Conservation (phyloP, 2,888 invertebrate genomes). For the Neuroscelio doddi region DNA sequence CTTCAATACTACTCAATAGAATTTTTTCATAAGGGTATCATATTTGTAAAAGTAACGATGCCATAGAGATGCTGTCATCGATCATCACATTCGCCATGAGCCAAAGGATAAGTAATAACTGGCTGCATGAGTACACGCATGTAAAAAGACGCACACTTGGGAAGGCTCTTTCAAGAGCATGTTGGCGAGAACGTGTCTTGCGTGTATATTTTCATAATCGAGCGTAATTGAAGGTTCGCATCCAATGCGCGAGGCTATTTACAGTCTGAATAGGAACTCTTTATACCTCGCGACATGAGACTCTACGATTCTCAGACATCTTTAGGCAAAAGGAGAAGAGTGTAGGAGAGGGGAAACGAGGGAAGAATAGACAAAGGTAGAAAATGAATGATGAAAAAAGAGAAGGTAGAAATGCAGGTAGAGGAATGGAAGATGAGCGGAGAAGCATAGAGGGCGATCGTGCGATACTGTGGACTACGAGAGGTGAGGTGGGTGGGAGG, state of each 20-base stretch:
- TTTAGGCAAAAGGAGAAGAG: constrained; percentile 24
- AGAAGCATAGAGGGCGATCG: background rate
- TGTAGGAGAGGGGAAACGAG: background rate
- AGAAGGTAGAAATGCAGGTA: constrained; percentile 6
- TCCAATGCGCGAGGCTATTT: constrained; percentile 54
- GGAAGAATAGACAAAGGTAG: background rate
- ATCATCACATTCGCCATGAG: too few relatives aligned
- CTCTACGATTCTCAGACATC: constrained; percentile 30
- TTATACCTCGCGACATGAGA: constrained; percentile 51
- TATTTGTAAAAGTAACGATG: background rate
- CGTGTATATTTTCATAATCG: constrained; percentile 52
- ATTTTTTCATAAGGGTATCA: too few relatives aligned
- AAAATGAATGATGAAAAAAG: constrained; percentile 4
- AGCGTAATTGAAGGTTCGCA: constrained; percentile 59
- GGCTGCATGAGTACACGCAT: constrained; percentile 11
- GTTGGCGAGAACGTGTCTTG: constrained; percentile 29
- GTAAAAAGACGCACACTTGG: background rate
- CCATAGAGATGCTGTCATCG: constrained; percentile 18
- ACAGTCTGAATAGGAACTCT: constrained; percentile 55
- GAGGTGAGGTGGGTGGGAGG: constrained; percentile 8
- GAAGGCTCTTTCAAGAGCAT: constrained; percentile 22
- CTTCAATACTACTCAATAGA: too few relatives aligned
- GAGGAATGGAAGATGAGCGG: background rate
- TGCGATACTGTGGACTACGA: background rate
- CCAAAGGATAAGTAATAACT: constrained; percentile 40